Evolutionary conservation across 2,888 invertebrate species (phyloP).

Genomic region (Colostygia pectinataria): DNA sequence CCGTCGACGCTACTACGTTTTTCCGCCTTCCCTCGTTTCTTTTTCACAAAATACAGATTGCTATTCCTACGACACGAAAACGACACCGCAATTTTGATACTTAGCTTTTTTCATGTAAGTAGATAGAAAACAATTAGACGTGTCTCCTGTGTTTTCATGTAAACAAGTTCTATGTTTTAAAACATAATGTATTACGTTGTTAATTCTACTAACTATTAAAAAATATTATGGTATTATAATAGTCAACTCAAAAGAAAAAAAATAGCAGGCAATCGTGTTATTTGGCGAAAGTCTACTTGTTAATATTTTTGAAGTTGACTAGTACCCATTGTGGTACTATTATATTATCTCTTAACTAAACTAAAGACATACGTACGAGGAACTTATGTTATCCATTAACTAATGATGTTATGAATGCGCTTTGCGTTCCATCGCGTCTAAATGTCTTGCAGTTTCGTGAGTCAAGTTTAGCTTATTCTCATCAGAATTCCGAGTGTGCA

Average conservation of each 20-base stretch:
- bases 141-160: constrained; percentile 1
- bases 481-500: constrained; percentile 64
- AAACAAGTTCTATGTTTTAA: neutral
- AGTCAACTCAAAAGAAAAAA: no score
- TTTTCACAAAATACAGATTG: constrained; percentile 59
- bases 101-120: constrained; percentile 25
- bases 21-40: constrained; percentile 51
- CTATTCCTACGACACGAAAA: constrained; percentile 43
- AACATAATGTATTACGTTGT: no score
- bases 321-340: no score
- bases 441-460: constrained; percentile 28
- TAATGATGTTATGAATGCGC: constrained; percentile 8
- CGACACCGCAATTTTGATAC: constrained; percentile 34
- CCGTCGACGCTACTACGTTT: constrained; percentile 57
- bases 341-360: neutral
- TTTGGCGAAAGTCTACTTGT: no score
- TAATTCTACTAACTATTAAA: no score
- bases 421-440: constrained; percentile 14
- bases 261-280: no score
- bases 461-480: constrained; percentile 44
- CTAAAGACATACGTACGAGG: neutral
- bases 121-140: no score
- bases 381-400: constrained; percentile 11
- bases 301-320: no score
- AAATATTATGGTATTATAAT: no score